Base-by-base conservation (phyloP, 1,140 invertebrate species). In the Procambarus clarkii region DNA sequence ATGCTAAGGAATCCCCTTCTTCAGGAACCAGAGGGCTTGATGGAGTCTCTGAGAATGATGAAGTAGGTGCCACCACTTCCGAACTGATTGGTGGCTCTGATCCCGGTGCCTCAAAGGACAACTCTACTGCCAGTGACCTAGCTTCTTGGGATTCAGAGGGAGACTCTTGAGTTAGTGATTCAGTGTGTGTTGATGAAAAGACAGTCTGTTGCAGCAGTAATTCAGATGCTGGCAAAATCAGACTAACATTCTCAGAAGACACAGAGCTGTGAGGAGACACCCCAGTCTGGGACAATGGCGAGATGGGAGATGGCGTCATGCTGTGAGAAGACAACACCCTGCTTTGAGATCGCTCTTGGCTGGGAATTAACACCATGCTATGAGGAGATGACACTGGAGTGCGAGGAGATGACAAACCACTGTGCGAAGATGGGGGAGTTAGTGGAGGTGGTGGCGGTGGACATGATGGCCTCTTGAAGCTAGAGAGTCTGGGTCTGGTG, bases 381-480 rank as follows among this genome's bases (percentile, higher is more conserved):
- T 71, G 21, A 71, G 69, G 69, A 24, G 69, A 71, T 7, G 69
- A 7, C 69, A 71, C 11, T 11, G 69, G 3, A 11, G n/a, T 71
- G 4, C 7, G 69, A 18, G 24, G 18, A 71, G n/a, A 74, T 34
- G 24, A 24, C 69, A 74, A 5, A 18, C 15, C 24, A 34, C 69
- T 34, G n/a, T 74, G 11, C 5, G n/a, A 7, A 34, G 69, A 4
- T 11, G 60, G 60, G 1, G 60, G 60, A 18, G 60, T 48, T 50
- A 5, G 15, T 50, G 80, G 80, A 34, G 80, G 80, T 7, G 77
- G 77, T 8, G 80, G 80, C 7, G 80, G 80, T 4, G 80, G 80
- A 45, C 80, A 82, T 4, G 80, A 24, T 13, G 80, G 80, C 11
- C 80, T 50, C n/a, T 58, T 82, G 24, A 50, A 21, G 34, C 80